Evolutionary conservation across 2,797 vertebrate genomes (phyloP).

Genomic region (Anguilla anguilla): DNA sequence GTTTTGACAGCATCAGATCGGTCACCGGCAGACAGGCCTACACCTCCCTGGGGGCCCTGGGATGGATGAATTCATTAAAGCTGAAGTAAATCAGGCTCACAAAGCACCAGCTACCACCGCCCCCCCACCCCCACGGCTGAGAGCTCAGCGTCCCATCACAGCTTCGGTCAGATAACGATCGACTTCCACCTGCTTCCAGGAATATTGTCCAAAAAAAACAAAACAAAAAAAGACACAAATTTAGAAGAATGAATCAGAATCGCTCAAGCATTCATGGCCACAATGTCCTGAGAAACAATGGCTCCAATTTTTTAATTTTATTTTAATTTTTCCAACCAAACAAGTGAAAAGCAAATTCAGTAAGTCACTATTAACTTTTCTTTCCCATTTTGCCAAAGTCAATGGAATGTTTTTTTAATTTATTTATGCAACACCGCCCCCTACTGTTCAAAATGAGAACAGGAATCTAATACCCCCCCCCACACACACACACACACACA

Average conservation of each 20-base stretch:
- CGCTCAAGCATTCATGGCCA: background rate
- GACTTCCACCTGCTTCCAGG: too few species aligned
- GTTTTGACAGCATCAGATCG: background rate
- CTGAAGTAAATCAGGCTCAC: background rate
- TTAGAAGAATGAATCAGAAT: background rate
- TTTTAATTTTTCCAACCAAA: background rate
- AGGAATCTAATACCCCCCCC: background rate
- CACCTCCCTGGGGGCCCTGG: background rate
- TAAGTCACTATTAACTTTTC: background rate
- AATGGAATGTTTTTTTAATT: background rate
- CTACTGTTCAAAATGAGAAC: constrained; percentile 35
- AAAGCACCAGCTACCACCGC: background rate
- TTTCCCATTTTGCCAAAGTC: background rate
- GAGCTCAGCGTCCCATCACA: too few species aligned
- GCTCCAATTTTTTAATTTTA: background rate
- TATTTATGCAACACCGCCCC: constrained; percentile 6
- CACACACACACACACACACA: too few species aligned
- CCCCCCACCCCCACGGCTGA: too few species aligned
- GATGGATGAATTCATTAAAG: background rate
- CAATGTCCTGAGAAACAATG: background rate
- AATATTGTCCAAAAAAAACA: background rate
- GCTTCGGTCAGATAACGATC: too few species aligned
- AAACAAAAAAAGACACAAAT: background rate
- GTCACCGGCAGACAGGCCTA: background rate
- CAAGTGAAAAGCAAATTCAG: background rate